These are phyloP conservation scores for Grantiella picta DNA, from an alignment of 2,113 vertebrate species.

Conservation along the genomic window DNA sequence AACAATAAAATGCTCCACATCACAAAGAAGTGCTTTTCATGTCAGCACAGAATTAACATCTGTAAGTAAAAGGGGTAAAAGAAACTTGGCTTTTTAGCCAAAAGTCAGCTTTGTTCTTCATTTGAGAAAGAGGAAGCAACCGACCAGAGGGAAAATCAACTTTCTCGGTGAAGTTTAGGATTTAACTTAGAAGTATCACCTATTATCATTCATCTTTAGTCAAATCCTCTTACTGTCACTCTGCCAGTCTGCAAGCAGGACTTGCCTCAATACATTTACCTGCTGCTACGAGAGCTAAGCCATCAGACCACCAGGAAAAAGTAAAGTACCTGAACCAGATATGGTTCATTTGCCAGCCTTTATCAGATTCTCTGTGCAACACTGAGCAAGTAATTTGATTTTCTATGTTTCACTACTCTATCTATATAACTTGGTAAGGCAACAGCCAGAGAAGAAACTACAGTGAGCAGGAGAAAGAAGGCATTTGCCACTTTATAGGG, in stretches of 20 bases:
- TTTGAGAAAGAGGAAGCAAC: background rate
- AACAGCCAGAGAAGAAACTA: background rate
- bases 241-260: background rate
- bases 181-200: background rate
- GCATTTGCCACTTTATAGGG: background rate
- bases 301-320: background rate
- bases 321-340: background rate
- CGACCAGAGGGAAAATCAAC: background rate
- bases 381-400: background rate
- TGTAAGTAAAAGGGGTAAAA: background rate
- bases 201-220: background rate
- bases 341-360: background rate
- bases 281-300: background rate
- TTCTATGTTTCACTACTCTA: background rate
- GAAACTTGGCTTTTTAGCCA: background rate
- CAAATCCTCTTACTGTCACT: background rate
- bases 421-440: background rate
- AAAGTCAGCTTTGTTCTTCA: background rate
- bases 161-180: background rate
- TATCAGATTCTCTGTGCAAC: background rate
- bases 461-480: accelerated
- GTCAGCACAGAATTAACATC: background rate
- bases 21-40: background rate
- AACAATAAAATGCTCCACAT: background rate
- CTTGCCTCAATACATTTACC: background rate